Percentiles rank a stretch among this genome's conserved stretches.
phyloP scores from a whole-genome alignment of 1,140 invertebrate genomes.

The Planococcus citri region DNA sequence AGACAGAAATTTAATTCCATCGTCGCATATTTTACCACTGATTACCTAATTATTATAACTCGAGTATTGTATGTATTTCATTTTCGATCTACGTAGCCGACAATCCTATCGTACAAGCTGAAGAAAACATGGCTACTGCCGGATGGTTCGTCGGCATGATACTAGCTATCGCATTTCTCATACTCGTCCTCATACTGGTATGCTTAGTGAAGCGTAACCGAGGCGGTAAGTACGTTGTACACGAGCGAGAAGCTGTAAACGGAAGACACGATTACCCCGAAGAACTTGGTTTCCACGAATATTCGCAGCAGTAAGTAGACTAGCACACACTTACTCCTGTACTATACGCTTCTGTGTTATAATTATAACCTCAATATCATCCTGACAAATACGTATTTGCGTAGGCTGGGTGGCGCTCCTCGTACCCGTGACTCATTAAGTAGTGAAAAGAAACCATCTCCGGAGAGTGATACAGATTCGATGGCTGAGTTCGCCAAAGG shows the following conservation, averaged over 20 bases:
- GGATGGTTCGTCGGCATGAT: constrained; percentile 96
- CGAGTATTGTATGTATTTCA: no score
- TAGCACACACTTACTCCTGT: neutral
- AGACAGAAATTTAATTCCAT: constrained; percentile 25
- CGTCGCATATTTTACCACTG: neutral
- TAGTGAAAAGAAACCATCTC: constrained; percentile 62
- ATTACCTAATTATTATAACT: no score
- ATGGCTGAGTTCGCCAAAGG: constrained; percentile 97
- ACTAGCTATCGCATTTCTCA: constrained; percentile 81
- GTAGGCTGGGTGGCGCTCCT: constrained; percentile 59
- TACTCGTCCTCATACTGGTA: constrained; percentile 83
- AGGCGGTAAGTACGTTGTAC: constrained; percentile 89
- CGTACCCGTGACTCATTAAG: constrained; percentile 57
- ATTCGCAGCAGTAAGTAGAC: constrained; percentile 72
- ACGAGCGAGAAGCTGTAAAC: constrained; percentile 84
- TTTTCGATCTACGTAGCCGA: no score
- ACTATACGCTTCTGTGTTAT: neutral
- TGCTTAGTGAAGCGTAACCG: constrained; percentile 86
- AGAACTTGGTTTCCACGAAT: constrained; percentile 86
- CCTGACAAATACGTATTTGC: constrained; percentile 23
- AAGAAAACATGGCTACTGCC: constrained; percentile 64
- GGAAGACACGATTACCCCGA: constrained; percentile 80
- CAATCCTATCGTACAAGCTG: constrained; percentile 51
- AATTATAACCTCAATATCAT: neutral
- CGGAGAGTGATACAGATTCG: constrained; percentile 91